Evolutionary conservation across 2,797 vertebrate species (phyloP).

Genomic region (Psittacula echo): DNA sequence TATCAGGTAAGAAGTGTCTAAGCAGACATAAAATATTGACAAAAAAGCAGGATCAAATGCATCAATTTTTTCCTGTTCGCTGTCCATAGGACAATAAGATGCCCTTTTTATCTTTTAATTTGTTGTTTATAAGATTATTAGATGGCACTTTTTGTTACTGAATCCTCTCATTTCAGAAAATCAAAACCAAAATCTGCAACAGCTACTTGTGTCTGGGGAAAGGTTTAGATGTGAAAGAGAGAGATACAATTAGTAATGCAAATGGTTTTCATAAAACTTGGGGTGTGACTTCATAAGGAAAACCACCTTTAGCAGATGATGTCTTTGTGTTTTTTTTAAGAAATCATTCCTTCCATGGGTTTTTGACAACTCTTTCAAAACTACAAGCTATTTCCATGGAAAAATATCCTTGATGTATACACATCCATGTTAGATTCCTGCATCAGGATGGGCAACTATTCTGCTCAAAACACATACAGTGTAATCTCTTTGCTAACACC

Average conservation of each 20-base stretch:
- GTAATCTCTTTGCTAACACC: background rate
- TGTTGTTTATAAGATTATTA: background rate
- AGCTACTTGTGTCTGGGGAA: background rate
- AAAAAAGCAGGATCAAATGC: background rate
- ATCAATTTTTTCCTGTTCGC: background rate
- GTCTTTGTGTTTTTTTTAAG: background rate
- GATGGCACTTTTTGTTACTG: background rate
- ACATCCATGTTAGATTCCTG: background rate
- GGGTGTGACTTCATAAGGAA: background rate
- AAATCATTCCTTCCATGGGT: background rate
- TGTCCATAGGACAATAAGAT: background rate
- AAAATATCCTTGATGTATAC: background rate
- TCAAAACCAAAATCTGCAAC: background rate
- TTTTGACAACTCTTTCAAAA: background rate
- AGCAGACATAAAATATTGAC: background rate
- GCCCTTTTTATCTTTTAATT: background rate
- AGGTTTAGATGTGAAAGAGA: background rate
- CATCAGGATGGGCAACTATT: background rate
- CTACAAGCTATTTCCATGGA: background rate
- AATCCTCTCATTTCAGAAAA: background rate
- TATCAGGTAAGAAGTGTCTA: background rate
- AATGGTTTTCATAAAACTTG: rapidly evolving
- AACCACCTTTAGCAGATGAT: background rate
- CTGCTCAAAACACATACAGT: background rate
- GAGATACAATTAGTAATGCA: background rate